phyloP scores from a whole-genome alignment of 2,797 vertebrate genomes.

The Carduelis carduelis region DNA sequence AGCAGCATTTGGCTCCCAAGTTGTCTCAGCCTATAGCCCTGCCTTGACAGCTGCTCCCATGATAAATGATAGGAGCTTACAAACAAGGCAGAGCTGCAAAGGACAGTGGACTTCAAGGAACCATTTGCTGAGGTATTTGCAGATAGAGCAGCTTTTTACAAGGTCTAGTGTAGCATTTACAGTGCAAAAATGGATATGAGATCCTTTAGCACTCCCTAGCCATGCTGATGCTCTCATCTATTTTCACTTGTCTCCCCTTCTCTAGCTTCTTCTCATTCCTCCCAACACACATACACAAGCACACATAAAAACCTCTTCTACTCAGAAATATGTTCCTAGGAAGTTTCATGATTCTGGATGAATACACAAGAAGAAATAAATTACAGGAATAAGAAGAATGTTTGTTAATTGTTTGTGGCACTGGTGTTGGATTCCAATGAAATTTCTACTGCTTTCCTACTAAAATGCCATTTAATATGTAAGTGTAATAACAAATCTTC shows the following conservation, averaged over 20 bases:
- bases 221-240: neutral
- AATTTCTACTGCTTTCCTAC: neutral
- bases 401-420: neutral
- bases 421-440: neutral
- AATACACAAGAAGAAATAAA: neutral
- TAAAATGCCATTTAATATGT: neutral
- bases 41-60: neutral
- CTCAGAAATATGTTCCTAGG: neutral
- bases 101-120: neutral
- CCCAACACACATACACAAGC: neutral
- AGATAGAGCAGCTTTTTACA: neutral
- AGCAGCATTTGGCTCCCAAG: neutral
- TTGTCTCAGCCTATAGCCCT: neutral
- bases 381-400: neutral
- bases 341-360: accelerated
- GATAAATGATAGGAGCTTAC: neutral
- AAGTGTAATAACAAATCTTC: neutral
- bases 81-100: neutral
- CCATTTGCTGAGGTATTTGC: neutral
- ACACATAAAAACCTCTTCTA: neutral
- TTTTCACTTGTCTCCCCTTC: neutral
- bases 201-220: neutral
- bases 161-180: neutral
- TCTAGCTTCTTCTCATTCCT: neutral
- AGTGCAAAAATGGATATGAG: neutral